Evolutionary conservation across 2,797 vertebrate species (phyloP), one percentile per base, ranked within the genome.

Genomic region (Sphaeramia orbicularis): DNA sequence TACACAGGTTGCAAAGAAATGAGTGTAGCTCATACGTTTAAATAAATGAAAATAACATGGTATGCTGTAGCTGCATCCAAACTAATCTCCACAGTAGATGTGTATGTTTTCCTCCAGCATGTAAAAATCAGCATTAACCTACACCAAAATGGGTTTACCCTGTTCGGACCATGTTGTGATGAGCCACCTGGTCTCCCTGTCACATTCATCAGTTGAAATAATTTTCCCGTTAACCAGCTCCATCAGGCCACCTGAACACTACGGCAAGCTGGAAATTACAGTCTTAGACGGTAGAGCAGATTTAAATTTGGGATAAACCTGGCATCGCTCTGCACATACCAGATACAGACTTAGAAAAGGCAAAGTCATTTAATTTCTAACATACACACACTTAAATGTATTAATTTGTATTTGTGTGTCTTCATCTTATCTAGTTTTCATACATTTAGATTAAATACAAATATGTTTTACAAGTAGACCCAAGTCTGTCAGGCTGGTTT

Each of bases 161-260:
- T 38, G 51, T 71, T 83, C 53, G 38, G 74, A 43, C 78, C 57
- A 56, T 80, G 72, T 83, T 55, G 21, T 88, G 84, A 90, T 90
- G 86, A 89, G 83, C 89, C 89, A 92, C 78, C 89, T 92, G 90
- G 52, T 90, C 78, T 80, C 80, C 15, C 69, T 48, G 55, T 62
- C 80, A 64, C 62, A 72, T 85, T 74, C 74, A 82, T 86, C 80
- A 77, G 81, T 66, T 76, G 77, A 74, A 79, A 73, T 89, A 76
- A 88, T 90, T 89, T 85, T 59, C 80, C 80, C 77, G 86, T 86
- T 90, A 90, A 88, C 74, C 53, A 68, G 47, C 74, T 86, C 83
- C 76, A 79, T 76, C 78, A 71, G 45, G 75, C 86, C 89, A 91
- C 87, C 90, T 91, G 86, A 87, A 89, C 88, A 85, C 81, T 10